Evolutionary conservation across 2,888 invertebrate genomes (phyloP).

Genomic region (Exocentrus adspersus): DNA sequence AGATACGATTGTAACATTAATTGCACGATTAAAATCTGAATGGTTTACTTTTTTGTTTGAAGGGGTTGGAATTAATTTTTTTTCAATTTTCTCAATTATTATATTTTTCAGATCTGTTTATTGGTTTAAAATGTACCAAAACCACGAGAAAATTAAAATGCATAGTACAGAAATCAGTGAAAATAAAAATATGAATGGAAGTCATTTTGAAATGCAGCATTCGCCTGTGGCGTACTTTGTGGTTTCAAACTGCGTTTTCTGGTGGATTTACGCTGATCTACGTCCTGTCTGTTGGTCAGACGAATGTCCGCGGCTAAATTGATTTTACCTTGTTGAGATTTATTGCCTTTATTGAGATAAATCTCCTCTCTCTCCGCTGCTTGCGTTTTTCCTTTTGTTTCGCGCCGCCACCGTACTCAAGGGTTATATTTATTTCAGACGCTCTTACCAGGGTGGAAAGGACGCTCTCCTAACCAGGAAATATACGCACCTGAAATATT

Average conservation of each 20-base stretch:
- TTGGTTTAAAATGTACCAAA: no score
- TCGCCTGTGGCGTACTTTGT: background rate
- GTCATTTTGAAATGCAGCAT: background rate
- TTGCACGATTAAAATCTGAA: no score
- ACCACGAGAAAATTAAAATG: no score
- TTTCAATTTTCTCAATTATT: no score
- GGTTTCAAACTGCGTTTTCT: conserved; percentile 40
- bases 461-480: conserved; percentile 37
- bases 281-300: conserved; percentile 47
- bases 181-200: no score
- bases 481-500: conserved; percentile 45
- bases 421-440: conserved; percentile 54
- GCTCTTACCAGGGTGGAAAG: conserved; percentile 19
- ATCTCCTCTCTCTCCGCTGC: conserved; percentile 47
- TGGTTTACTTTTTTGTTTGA: no score
- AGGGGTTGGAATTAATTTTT: no score
- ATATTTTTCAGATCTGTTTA: no score
- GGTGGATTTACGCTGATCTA: conserved; percentile 47
- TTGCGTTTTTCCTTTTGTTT: conserved; percentile 39
- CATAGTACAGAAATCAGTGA: no score
- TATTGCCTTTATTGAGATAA: conserved; percentile 61
- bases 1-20: no score
- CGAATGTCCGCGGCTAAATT: conserved; percentile 55
- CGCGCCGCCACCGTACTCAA: conserved; percentile 44
- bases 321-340: conserved; percentile 59